A percentile compares a stretch with the other conserved stretches of the same genome.
phyloP scores from a whole-genome alignment of 1,140 invertebrate species.

The Phocides pigmalion region DNA sequence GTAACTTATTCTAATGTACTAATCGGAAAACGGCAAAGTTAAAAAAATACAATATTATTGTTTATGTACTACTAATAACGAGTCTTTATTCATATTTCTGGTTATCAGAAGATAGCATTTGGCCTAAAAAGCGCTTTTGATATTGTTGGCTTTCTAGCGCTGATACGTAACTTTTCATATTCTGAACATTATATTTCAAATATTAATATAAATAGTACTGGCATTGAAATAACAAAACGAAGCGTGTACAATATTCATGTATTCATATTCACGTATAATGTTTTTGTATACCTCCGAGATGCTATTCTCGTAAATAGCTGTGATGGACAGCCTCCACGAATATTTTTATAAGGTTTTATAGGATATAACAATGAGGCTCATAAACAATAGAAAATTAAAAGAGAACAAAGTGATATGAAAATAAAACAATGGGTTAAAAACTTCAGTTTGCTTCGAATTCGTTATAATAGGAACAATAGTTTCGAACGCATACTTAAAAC shows the following conservation, averaged over 20 bases:
- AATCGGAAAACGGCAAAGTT: too few species aligned
- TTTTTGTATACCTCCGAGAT: not conserved
- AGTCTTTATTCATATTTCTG: too few species aligned
- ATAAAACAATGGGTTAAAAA: slow-evolving; percentile 33
- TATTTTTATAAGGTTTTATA: slow-evolving; percentile 12
- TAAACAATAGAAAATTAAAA: slow-evolving; percentile 36
- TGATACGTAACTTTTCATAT: too few species aligned
- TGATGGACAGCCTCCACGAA: slow-evolving; percentile 13
- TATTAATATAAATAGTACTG: not conserved
- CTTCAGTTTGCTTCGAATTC: slow-evolving; percentile 29
- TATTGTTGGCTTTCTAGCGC: too few species aligned
- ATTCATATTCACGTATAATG: not conserved
- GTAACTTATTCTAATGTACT: too few species aligned
- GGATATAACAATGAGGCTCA: slow-evolving; percentile 24
- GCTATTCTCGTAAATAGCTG: slow-evolving; percentile 11
- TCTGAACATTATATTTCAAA: not conserved
- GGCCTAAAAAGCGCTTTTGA: too few species aligned
- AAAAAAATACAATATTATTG: too few species aligned
- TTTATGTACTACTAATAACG: too few species aligned
- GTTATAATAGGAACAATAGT: slow-evolving; percentile 42
- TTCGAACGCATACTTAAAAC: slow-evolving; percentile 29
- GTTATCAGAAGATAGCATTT: too few species aligned
- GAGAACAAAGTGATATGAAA: slow-evolving; percentile 32
- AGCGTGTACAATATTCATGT: not conserved
- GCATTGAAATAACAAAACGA: slow-evolving; percentile 6